Percentiles rank a stretch among this genome's conserved stretches.
These are phyloP conservation scores for Aegotheles bennettii DNA, from an alignment of 2,113 vertebrate genomes.

Conservation along the genomic window DNA sequence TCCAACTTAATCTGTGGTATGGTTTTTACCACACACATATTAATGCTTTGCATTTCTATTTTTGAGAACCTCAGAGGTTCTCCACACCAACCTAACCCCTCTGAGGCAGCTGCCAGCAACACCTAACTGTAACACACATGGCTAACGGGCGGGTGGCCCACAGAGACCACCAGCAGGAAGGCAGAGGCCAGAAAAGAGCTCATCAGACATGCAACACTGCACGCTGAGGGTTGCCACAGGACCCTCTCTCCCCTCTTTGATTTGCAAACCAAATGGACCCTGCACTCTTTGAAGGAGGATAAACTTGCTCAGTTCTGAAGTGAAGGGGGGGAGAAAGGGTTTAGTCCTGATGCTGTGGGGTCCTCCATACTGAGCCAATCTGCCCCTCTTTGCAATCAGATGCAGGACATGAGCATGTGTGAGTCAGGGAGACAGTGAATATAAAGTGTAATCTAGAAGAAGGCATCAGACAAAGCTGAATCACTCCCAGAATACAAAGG, in stretches of 20 bases:
- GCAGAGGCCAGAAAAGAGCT: neutral
- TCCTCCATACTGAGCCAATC: neutral
- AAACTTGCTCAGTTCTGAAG: neutral
- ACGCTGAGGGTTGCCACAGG: accelerated
- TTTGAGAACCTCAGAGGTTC: neutral
- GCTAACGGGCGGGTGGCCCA: neutral
- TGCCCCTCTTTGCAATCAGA: neutral
- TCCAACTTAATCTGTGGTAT: accelerated
- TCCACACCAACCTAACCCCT: neutral
- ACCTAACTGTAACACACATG: neutral
- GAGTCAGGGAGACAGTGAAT: neutral
- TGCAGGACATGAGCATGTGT: accelerated
- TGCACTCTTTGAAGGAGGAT: accelerated
- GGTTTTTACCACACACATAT: neutral
- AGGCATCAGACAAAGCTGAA: neutral
- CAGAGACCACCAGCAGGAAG: accelerated
- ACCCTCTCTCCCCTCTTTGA: neutral
- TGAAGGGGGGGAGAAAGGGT: neutral
- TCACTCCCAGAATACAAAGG: neutral
- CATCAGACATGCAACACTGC: neutral
- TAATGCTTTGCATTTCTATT: neutral
- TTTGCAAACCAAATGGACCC: neutral
- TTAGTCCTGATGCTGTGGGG: accelerated
- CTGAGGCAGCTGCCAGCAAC: neutral
- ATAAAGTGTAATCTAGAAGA: neutral